Conservation (phyloP, 2,113 vertebrate species). For the Brachionichthys hirsutus region DNA sequence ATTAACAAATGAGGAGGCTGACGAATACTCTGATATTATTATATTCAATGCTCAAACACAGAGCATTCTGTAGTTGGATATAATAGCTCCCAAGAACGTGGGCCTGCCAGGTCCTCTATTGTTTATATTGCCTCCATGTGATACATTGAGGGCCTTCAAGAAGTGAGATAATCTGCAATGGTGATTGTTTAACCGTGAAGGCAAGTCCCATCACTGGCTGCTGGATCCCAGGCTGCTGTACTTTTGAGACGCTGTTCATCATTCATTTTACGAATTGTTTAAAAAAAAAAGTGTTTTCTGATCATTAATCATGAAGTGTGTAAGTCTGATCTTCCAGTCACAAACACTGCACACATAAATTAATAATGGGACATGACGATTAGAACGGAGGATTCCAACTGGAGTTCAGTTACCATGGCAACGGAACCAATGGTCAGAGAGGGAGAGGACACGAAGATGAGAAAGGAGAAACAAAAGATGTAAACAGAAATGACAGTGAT, state of each 20-base stretch:
- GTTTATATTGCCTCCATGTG: no score
- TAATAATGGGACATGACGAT: conserved; percentile 58
- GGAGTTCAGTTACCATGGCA: conserved; percentile 72
- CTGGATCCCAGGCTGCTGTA: no score
- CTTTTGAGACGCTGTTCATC: neutral
- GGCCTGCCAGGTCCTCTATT: no score
- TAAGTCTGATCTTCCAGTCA: conserved; percentile 3
- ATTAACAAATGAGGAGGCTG: no score
- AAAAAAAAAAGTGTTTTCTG: neutral
- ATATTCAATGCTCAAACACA: no score
- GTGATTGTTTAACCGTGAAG: no score
- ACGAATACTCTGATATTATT: no score
- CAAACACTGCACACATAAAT: conserved; percentile 11
- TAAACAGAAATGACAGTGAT: conserved; percentile 34
- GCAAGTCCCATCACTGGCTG: no score
- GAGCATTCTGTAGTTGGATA: no score
- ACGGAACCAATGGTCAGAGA: conserved; percentile 63
- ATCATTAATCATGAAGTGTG: neutral
- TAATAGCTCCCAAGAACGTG: no score
- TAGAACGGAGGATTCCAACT: conserved; percentile 59
- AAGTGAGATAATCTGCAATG: no score
- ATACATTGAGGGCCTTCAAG: no score
- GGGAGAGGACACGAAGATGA: conserved; percentile 19
- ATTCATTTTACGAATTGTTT: neutral
- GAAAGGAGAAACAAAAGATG: conserved; percentile 18